phyloP scores from a whole-genome alignment of 2,797 vertebrate species.

The Acanthurus tractus region DNA sequence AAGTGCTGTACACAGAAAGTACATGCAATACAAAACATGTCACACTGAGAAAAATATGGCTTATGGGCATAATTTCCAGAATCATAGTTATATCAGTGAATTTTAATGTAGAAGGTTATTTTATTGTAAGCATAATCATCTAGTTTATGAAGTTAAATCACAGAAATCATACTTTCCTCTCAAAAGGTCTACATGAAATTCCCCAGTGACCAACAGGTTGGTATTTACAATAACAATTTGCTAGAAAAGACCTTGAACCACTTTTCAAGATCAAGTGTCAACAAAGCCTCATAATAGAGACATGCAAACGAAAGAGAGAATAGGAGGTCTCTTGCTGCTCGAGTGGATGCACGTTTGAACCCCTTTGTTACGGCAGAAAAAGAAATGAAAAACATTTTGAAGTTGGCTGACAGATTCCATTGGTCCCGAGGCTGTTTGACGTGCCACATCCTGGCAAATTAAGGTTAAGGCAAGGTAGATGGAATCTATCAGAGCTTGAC shows the following conservation, averaged over 20 bases:
- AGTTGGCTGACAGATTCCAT: conserved; percentile 84
- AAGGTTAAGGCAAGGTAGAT: conserved; percentile 87
- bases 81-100: not conserved
- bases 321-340: conserved; percentile 59
- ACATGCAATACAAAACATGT: not conserved
- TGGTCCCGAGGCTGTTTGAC: conserved; percentile 81
- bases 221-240: conserved; percentile 8
- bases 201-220: conserved; percentile 29
- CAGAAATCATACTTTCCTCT: not conserved
- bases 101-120: not conserved
- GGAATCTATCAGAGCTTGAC: conserved; percentile 81
- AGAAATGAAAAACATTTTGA: conserved; percentile 73
- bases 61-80: not conserved
- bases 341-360: conserved; percentile 77
- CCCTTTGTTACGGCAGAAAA: conserved; percentile 65
- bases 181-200: not conserved
- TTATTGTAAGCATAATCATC: not conserved
- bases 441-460: conserved; percentile 84
- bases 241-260: conserved; percentile 24
- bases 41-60: not conserved
- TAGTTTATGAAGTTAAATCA: not conserved
- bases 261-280: conserved; percentile 22
- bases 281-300: conserved; percentile 43
- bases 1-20: not conserved
- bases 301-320: conserved; percentile 40